Evolutionary conservation across 2,888 invertebrate genomes (phyloP).

Genomic region (Ditylenchus weischeri): DNA sequence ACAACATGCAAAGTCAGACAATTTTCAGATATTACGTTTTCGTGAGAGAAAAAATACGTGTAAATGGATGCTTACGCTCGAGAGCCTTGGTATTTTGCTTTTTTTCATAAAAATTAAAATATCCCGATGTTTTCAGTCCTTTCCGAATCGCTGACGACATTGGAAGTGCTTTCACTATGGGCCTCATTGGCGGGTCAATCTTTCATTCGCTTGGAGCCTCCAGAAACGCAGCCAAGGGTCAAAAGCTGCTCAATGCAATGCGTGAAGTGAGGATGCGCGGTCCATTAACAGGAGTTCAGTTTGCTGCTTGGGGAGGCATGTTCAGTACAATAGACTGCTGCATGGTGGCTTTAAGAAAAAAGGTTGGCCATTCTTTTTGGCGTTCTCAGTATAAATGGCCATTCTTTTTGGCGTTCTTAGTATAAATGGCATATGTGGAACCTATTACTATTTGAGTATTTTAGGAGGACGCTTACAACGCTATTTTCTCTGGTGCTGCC

Average conservation of each 20-base stretch:
- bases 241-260: conserved; percentile 44
- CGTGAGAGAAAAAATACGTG: too few species aligned
- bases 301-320: conserved; percentile 97
- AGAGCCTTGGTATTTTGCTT: conserved; percentile 51
- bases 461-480: conserved; percentile 86
- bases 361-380: conserved; percentile 59
- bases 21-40: too few species aligned
- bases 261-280: conserved; percentile 51
- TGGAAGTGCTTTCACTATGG: conserved; percentile 99
- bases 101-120: background rate
- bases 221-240: conserved; percentile 69
- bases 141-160: conserved; percentile 98
- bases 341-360: conserved; percentile 82
- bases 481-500: conserved; percentile 71
- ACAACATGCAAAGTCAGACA: too few species aligned
- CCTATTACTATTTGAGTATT: background rate
- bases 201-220: conserved; percentile 96
- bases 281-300: conserved; percentile 69
- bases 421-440: too few species aligned
- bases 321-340: conserved; percentile 93
- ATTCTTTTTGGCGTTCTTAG: too few species aligned
- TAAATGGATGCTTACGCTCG: conserved; percentile 56
- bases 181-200: conserved; percentile 92
- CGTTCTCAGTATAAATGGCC: too few species aligned
- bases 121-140: conserved; percentile 66